Percentiles rank a stretch among this genome's conserved stretches.
Evolutionary conservation across 2,113 vertebrate genomes (phyloP).

Genomic region (Salvelinus fontinalis): DNA sequence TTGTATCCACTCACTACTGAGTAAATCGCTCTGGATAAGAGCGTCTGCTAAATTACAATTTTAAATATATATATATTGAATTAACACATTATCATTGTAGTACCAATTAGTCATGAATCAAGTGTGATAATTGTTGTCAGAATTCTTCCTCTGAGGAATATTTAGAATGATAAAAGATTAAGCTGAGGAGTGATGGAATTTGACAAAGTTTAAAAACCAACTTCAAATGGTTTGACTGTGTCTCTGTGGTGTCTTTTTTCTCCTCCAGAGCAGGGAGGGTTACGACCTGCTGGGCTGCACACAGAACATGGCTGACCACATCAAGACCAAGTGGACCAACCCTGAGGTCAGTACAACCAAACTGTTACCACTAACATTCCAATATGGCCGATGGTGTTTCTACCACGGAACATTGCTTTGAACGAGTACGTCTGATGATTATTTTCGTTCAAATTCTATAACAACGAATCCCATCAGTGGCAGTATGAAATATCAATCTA

Average conservation of each 20-base stretch:
- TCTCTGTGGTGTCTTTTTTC: constrained; percentile 32
- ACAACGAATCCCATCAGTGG: too few relatives aligned
- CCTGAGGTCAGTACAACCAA: constrained; percentile 79
- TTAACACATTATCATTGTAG: too few relatives aligned
- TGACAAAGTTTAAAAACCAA: not conserved
- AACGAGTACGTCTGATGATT: too few relatives aligned
- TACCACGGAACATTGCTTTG: too few relatives aligned
- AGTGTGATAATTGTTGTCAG: too few relatives aligned
- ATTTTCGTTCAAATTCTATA: too few relatives aligned
- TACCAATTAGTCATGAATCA: too few relatives aligned
- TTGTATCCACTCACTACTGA: too few relatives aligned
- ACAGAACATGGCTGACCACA: constrained; percentile 83
- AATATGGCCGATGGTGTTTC: too few relatives aligned
- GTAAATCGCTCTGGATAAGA: too few relatives aligned
- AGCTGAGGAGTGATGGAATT: not conserved
- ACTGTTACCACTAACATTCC: not conserved
- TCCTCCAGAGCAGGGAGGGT: constrained; percentile 77
- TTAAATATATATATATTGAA: too few relatives aligned
- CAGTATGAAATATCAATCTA: constrained; percentile 26
- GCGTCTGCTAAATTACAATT: too few relatives aligned
- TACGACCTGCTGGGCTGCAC: constrained; percentile 79
- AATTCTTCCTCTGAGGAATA: not conserved
- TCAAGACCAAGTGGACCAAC: constrained; percentile 86
- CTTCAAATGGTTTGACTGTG: not conserved
- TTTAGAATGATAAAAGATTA: not conserved